Evolutionary conservation across 1,140 invertebrate species (phyloP).

Genomic region (roundworm (Caenorhabditis elegans)): DNA sequence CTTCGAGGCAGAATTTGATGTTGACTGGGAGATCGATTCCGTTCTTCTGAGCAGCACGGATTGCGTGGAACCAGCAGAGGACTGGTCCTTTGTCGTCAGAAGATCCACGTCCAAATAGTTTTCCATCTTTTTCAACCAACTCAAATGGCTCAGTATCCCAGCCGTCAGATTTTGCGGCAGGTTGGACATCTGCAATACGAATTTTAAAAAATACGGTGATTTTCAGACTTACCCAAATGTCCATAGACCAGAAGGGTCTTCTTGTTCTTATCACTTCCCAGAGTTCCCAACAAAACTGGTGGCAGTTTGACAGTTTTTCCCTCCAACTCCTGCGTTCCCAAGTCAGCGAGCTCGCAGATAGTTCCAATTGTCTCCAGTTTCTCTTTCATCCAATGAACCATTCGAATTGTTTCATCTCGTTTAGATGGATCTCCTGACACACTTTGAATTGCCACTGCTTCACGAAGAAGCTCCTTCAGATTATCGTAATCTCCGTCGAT

Average conservation of each 20-base stretch:
- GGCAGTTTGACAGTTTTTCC: conserved; percentile 78
- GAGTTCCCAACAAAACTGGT: conserved; percentile 80
- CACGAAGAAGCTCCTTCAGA: conserved; percentile 70
- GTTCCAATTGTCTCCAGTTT: conserved; percentile 40
- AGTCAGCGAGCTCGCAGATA: conserved; percentile 39
- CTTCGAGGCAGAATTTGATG: conserved; percentile 94
- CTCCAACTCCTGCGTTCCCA: conserved; percentile 78
- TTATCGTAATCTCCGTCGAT: conserved; percentile 37
- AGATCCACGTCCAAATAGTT: conserved; percentile 86
- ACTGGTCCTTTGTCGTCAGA: conserved; percentile 85
- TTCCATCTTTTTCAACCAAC: conserved; percentile 82
- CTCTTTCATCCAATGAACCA: conserved; percentile 79
- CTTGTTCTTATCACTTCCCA: conserved; percentile 77
- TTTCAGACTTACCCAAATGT: conserved; percentile 91
- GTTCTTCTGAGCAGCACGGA: conserved; percentile 81
- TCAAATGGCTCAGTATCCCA: conserved; percentile 93
- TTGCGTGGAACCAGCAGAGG: conserved; percentile 88
- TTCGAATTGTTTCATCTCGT: conserved; percentile 75
- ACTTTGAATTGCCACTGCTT: conserved; percentile 89
- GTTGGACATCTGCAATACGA: conserved; percentile 59
- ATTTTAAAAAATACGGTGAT: conserved; percentile 45
- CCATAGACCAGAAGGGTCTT: conserved; percentile 92
- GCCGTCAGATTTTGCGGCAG: conserved; percentile 73
- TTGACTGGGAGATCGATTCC: conserved; percentile 81
- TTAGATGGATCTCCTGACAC: conserved; percentile 87